A percentile compares a stretch with the other conserved stretches of the same genome.
Conservation (phyloP, 2,113 vertebrate genomes). For the Bubo scandiacus region DNA sequence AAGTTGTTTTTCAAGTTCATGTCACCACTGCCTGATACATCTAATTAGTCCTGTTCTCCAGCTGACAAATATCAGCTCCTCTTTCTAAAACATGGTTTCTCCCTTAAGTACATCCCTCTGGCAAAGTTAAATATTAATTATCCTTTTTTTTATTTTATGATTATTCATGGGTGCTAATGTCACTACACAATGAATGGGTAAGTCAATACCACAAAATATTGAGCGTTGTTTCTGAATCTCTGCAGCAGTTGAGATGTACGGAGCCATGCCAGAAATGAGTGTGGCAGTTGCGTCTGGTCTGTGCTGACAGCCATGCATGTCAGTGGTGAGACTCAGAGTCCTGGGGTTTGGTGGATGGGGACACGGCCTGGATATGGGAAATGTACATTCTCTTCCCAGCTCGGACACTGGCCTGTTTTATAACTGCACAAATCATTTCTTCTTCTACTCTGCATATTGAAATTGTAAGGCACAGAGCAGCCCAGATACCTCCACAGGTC, state of each 20-base stretch:
- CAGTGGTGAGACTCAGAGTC: not conserved
- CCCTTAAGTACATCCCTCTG: conserved; percentile 67
- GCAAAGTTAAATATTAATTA: conserved; percentile 74
- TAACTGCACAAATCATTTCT: not conserved
- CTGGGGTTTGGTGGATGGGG: not conserved
- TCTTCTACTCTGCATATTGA: not conserved
- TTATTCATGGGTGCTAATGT: conserved; percentile 60
- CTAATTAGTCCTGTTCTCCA: conserved; percentile 62
- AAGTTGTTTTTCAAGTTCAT: conserved; percentile 65
- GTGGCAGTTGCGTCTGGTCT: not conserved
- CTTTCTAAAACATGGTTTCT: conserved; percentile 46
- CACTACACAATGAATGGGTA: conserved; percentile 21
- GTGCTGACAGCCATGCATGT: not conserved
- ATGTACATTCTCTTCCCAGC: not conserved
- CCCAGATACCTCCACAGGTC: not conserved
- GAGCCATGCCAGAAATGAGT: not conserved
- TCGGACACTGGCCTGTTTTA: not conserved
- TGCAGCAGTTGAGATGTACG: not conserved
- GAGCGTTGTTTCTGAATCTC: not conserved
- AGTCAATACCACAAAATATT: conserved; percentile 20
- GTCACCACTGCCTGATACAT: conserved; percentile 55
- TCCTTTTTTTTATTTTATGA: conserved; percentile 55
- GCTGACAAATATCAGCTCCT: conserved; percentile 70
- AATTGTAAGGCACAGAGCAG: not conserved
- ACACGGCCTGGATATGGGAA: not conserved